Percentiles rank a stretch among this genome's conserved stretches.
Evolutionary conservation across 1,140 invertebrate species (phyloP).

Genomic region (Aricia agestis): DNA sequence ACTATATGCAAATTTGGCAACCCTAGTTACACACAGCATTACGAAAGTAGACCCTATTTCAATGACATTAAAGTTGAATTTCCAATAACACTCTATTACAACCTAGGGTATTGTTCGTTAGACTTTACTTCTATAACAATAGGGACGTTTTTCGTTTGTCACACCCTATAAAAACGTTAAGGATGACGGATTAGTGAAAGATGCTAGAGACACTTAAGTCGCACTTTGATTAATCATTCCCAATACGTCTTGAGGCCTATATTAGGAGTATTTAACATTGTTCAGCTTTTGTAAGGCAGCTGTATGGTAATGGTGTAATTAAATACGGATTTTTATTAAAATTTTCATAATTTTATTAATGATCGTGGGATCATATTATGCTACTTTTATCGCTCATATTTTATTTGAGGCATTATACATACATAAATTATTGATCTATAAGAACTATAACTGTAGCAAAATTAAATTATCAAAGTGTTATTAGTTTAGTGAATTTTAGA

Average conservation of each 20-base stretch:
- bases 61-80: slow-evolving; percentile 23
- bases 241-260: slow-evolving; percentile 41
- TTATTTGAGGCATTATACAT: neutral
- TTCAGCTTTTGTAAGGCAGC: slow-evolving; percentile 44
- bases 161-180: slow-evolving; percentile 25
- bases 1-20: slow-evolving; percentile 54
- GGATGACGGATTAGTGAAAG: slow-evolving; percentile 59
- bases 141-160: slow-evolving; percentile 12
- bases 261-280: slow-evolving; percentile 40
- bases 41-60: slow-evolving; percentile 16
- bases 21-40: slow-evolving; percentile 32
- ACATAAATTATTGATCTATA: too few species aligned
- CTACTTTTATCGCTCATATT: neutral
- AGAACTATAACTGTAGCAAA: too few species aligned
- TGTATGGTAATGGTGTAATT: slow-evolving; percentile 28
- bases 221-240: slow-evolving; percentile 60
- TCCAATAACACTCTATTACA: slow-evolving; percentile 10
- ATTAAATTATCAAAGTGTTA: too few species aligned
- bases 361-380: neutral
- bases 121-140: neutral
- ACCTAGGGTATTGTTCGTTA: neutral
- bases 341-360: slow-evolving; percentile 17
- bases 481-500: too few species aligned
- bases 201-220: slow-evolving; percentile 16
- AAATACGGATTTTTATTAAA: slow-evolving; percentile 30